Evolutionary conservation across 2,113 vertebrate species (phyloP).

Genomic region (Mionectes macconnelli): DNA sequence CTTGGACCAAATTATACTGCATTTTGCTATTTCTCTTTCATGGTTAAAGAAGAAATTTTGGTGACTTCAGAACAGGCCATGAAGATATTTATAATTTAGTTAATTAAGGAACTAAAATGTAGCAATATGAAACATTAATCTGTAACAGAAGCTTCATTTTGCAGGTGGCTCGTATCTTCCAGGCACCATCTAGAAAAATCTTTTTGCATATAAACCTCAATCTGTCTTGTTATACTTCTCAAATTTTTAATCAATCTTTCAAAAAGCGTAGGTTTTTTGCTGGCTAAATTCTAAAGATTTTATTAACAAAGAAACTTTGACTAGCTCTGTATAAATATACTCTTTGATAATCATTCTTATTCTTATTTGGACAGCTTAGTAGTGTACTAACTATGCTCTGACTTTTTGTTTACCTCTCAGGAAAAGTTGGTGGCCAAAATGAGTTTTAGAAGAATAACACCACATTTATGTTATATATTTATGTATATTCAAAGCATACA

Average conservation of each 20-base stretch:
- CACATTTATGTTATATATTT: background rate
- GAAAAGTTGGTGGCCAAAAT: background rate
- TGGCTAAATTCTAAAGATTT: background rate
- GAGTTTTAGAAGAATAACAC: background rate
- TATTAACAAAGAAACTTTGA: background rate
- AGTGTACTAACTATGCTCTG: background rate
- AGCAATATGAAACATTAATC: background rate
- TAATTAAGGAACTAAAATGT: background rate
- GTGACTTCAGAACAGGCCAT: background rate
- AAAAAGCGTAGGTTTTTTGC: background rate
- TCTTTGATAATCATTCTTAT: background rate
- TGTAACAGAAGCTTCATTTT: background rate
- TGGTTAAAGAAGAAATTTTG: background rate
- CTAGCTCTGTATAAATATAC: background rate
- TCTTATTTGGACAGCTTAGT: background rate
- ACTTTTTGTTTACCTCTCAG: background rate
- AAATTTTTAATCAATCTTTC: background rate
- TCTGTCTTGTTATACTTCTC: background rate
- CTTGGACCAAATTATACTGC: background rate
- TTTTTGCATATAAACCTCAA: background rate
- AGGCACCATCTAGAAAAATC: background rate
- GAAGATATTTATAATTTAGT: background rate
- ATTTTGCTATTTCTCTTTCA: background rate
- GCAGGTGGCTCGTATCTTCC: background rate
- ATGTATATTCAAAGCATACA: background rate